Percentiles rank a stretch among this genome's conserved stretches.
These are phyloP conservation scores for Hypomecis atomaria DNA, from an alignment of 2,888 invertebrate genomes.

Conservation along the genomic window DNA sequence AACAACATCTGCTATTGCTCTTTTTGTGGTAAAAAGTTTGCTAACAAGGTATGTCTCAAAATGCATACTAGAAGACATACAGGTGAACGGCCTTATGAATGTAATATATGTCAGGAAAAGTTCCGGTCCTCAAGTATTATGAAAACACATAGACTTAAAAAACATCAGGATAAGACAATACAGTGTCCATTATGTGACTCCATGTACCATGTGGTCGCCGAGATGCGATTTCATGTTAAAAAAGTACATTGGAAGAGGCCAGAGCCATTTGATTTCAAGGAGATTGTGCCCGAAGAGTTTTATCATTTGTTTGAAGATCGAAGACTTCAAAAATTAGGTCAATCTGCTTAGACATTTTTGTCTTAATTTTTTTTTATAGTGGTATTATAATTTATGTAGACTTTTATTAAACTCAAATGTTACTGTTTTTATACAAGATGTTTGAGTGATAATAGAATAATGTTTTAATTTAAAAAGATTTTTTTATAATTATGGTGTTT, in stretches of 20 bases:
- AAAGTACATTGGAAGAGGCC: slow-evolving; percentile 59
- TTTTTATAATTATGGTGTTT: too few relatives aligned
- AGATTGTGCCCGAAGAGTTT: slow-evolving; percentile 46
- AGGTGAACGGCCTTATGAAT: slow-evolving; percentile 57
- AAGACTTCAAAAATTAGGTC: slow-evolving; percentile 30
- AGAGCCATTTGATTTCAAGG: slow-evolving; percentile 54
- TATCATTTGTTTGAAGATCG: slow-evolving; percentile 47
- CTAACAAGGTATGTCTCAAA: slow-evolving; percentile 56
- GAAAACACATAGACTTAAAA: slow-evolving; percentile 57
- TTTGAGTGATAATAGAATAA: too few relatives aligned
- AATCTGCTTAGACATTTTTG: slow-evolving; percentile 3
- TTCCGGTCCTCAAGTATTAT: slow-evolving; percentile 60
- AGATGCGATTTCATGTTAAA: slow-evolving; percentile 61
- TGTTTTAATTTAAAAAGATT: too few relatives aligned
- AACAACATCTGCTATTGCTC: slow-evolving; percentile 50
- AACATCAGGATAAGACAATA: slow-evolving; percentile 56
- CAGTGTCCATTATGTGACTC: slow-evolving; percentile 56
- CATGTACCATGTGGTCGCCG: slow-evolving; percentile 56
- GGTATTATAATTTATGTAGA: neutral
- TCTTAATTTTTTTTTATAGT: neutral
- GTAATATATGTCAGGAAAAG: slow-evolving; percentile 56
- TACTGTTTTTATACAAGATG: too few relatives aligned
- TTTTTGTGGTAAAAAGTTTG: slow-evolving; percentile 54
- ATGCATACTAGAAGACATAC: slow-evolving; percentile 61
- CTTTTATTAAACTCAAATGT: neutral